A percentile compares a stretch with the other conserved stretches of the same genome.
These are phyloP conservation scores for Mus spicilegus DNA, from an alignment of 2,113 vertebrate genomes.

Conservation along the genomic window DNA sequence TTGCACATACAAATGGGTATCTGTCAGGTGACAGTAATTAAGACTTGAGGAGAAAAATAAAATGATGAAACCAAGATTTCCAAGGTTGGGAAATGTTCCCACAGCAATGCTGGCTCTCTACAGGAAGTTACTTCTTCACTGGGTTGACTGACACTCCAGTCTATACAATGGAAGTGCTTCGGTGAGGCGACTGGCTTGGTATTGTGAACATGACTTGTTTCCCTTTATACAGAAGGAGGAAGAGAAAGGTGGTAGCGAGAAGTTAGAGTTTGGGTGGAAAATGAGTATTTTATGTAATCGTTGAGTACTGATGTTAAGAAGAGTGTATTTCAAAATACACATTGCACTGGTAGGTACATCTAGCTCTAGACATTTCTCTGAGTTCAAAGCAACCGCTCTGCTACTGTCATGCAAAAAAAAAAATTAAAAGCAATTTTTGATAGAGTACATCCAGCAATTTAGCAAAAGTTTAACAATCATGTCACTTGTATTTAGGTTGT, in stretches of 20 bases:
- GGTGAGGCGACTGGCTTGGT: no score
- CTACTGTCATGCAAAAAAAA: no score
- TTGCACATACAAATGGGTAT: not conserved
- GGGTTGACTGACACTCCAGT: not conserved
- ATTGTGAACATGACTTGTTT: not conserved
- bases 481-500: not conserved
- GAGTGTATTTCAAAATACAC: not conserved
- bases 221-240: not conserved
- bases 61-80: not conserved
- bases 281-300: not conserved
- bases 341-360: not conserved
- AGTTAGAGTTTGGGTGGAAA: not conserved
- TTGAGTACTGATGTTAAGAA: not conserved
- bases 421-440: not conserved
- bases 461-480: not conserved
- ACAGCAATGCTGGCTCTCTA: not conserved
- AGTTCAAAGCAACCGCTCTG: not conserved
- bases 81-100: not conserved
- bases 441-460: not conserved
- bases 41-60: not conserved
- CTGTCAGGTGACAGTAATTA: not conserved
- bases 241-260: not conserved
- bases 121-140: not conserved
- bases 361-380: not conserved
- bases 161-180: not conserved